A percentile compares a stretch with the other conserved stretches of the same genome.
Conservation (phyloP, 1,140 invertebrate genomes). For the Orius laevigatus region DNA sequence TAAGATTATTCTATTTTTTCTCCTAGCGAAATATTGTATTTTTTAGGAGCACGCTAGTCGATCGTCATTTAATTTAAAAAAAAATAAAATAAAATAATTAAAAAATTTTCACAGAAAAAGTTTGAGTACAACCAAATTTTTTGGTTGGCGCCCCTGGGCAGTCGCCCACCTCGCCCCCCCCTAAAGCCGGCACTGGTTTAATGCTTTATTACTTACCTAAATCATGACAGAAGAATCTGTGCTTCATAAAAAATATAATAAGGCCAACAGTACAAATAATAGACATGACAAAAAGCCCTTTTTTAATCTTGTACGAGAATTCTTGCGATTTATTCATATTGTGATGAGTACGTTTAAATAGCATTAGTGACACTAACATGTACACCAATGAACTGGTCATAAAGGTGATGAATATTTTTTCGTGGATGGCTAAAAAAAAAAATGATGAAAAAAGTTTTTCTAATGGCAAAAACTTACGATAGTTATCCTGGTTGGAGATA, state of each 20-base stretch:
- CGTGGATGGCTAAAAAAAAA: slow-evolving; percentile 58
- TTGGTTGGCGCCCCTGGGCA: no score
- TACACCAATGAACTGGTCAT: slow-evolving; percentile 74
- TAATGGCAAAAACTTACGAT: slow-evolving; percentile 51
- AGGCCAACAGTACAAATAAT: slow-evolving; percentile 62
- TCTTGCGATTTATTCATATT: slow-evolving; percentile 25
- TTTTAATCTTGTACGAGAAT: slow-evolving; percentile 46
- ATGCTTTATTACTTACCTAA: slow-evolving; percentile 44
- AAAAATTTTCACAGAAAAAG: no score
- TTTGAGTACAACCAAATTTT: no score
- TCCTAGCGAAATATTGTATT: no score
- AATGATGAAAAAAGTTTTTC: slow-evolving; percentile 4
- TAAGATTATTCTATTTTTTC: no score
- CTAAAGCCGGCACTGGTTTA: no score
- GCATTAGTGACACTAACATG: slow-evolving; percentile 53
- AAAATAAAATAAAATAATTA: no score
- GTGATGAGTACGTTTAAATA: slow-evolving; percentile 27
- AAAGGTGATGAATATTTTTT: slow-evolving; percentile 83
- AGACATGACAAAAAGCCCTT: slow-evolving; percentile 55
- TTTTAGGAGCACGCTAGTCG: no score
- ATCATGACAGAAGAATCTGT: slow-evolving; percentile 71
- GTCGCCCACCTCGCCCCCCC: no score
- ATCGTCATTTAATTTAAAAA: no score
- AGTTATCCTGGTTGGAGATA: slow-evolving; percentile 86
- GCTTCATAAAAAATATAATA: slow-evolving; percentile 71